Conservation (phyloP, 2,888 invertebrate genomes). For the Pharmacophagus antenor region DNA sequence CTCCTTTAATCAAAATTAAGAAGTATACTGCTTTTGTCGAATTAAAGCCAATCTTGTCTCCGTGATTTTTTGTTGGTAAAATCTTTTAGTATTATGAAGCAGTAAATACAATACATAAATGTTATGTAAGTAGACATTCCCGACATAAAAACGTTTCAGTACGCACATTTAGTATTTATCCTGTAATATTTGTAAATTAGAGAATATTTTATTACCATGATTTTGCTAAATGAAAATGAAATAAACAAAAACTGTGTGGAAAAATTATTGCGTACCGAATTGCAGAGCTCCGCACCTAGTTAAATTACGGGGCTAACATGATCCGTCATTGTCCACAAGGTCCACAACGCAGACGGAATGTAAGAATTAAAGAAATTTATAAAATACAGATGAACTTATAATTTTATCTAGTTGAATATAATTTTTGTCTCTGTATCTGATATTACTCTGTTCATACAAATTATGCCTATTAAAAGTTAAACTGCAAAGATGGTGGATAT, state of each 20-base stretch:
- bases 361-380: background rate
- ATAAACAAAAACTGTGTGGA: background rate
- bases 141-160: no score
- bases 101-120: no score
- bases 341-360: background rate
- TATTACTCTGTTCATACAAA: constrained; percentile 57
- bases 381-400: background rate
- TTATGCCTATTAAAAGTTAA: constrained; percentile 68
- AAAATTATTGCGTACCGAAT: background rate
- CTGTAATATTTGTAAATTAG: background rate
- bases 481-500: constrained; percentile 52
- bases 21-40: no score
- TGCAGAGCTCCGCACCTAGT: background rate
- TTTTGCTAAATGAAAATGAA: background rate
- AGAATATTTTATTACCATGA: background rate
- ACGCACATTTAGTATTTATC: no score
- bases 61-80: no score
- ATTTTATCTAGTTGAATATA: background rate
- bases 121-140: no score
- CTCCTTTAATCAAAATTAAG: no score
- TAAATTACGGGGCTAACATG: background rate
- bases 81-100: no score
- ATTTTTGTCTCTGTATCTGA: constrained; percentile 31
- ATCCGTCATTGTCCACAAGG: background rate
- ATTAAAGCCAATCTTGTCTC: no score